phyloP scores from a whole-genome alignment of 2,113 vertebrate species.

The Lontra canadensis region DNA sequence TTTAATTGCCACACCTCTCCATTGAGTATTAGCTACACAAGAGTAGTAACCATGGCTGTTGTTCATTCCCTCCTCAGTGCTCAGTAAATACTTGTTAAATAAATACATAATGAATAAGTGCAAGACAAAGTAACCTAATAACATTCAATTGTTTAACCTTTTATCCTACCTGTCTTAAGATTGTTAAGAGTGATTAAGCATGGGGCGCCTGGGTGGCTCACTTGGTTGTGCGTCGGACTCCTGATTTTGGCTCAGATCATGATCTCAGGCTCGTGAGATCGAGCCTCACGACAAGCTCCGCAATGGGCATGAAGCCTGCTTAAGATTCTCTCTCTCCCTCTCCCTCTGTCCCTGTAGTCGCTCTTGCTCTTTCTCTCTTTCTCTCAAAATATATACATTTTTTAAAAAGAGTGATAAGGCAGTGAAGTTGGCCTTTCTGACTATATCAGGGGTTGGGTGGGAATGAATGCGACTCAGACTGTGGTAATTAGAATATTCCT shows the following conservation, averaged over 20 bases:
- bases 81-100: background rate
- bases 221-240: background rate
- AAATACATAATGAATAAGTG: background rate
- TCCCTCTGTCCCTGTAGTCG: background rate
- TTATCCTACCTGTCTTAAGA: background rate
- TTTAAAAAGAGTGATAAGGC: background rate
- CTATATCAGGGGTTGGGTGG: background rate
- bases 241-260: background rate
- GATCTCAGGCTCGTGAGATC: background rate
- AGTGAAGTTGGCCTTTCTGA: background rate
- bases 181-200: background rate
- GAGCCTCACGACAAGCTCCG: rapidly evolving
- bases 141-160: background rate
- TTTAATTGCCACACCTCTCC: background rate
- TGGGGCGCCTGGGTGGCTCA: background rate
- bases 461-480: background rate
- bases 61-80: background rate
- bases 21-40: background rate
- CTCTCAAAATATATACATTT: too few species aligned
- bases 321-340: background rate
- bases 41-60: too few species aligned
- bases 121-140: background rate
- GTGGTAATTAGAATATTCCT: background rate
- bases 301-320: background rate
- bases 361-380: background rate